Evolutionary conservation across 2,797 vertebrate species (phyloP).

Genomic region (Hyperoplus immaculatus): DNA sequence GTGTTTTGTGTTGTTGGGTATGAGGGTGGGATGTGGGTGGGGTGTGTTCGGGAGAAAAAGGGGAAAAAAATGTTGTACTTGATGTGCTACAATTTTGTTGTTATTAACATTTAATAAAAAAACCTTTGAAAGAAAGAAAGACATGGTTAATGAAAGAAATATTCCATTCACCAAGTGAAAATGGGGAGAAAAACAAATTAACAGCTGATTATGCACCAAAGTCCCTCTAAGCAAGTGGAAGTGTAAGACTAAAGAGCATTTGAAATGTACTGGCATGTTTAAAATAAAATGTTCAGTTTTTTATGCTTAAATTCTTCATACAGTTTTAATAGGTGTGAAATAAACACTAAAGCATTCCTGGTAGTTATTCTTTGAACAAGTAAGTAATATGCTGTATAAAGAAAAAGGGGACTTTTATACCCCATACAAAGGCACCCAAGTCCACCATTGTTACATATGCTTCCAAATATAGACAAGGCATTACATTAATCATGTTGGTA

Average conservation of each 20-base stretch:
- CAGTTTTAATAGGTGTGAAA: slow-evolving; percentile 21
- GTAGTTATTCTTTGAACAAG: slow-evolving; percentile 7
- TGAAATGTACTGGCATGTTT: slow-evolving; percentile 41
- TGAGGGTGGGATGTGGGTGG: too few relatives aligned
- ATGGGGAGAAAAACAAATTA: slow-evolving; percentile 38
- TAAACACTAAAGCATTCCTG: slow-evolving; percentile 11
- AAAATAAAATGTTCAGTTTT: slow-evolving; percentile 25
- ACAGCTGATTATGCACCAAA: slow-evolving; percentile 63
- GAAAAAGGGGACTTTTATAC: neutral
- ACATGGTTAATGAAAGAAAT: neutral
- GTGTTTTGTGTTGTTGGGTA: too few relatives aligned
- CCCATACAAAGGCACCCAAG: slow-evolving; percentile 2
- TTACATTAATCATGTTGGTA: slow-evolving; percentile 69
- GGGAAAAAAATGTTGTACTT: too few relatives aligned
- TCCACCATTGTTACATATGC: slow-evolving; percentile 36
- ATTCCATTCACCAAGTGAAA: slow-evolving; percentile 30
- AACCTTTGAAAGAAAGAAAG: too few relatives aligned
- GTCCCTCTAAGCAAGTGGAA: slow-evolving; percentile 36
- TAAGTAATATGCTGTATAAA: slow-evolving; percentile 12
- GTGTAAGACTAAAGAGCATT: slow-evolving; percentile 39
- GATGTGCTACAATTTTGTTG: too few relatives aligned
- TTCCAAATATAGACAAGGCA: slow-evolving; percentile 53
- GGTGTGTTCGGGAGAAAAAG: too few relatives aligned
- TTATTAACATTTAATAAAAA: too few relatives aligned
- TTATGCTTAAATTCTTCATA: neutral